A percentile compares a stretch with the other conserved stretches of the same genome.
Conservation (phyloP, 2,113 vertebrate genomes). For the Crotophaga sulcirostris region DNA sequence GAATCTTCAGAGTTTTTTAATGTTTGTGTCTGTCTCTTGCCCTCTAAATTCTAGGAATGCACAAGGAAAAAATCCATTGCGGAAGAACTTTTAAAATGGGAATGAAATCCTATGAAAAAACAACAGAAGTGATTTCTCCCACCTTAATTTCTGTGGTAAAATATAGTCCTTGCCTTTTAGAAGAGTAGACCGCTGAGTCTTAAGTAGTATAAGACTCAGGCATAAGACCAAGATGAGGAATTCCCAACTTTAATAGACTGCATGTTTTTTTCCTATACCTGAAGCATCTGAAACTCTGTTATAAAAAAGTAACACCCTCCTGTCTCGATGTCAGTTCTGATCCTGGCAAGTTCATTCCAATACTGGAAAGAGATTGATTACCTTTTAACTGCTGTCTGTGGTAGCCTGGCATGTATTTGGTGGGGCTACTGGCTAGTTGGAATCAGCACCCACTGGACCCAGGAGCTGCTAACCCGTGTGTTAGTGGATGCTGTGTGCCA, state of each 20-base stretch:
- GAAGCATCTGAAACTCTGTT: not conserved
- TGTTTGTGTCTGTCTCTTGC: too few species aligned
- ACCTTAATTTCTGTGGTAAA: not conserved
- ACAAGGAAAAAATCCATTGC: too few species aligned
- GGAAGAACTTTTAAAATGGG: too few species aligned
- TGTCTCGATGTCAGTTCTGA: rapidly evolving
- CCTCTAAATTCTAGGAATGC: too few species aligned
- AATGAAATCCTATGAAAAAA: not conserved
- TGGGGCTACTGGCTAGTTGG: not conserved
- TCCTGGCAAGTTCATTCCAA: rapidly evolving
- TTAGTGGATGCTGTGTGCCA: too few species aligned
- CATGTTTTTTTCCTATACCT: not conserved
- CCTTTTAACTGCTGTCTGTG: not conserved
- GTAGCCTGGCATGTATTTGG: rapidly evolving
- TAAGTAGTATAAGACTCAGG: not conserved
- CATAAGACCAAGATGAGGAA: not conserved
- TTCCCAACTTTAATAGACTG: not conserved
- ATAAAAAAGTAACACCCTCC: not conserved
- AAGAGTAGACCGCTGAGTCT: not conserved
- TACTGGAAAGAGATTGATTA: not conserved
- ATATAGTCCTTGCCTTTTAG: not conserved
- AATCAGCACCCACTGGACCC: too few species aligned
- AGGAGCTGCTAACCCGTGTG: too few species aligned
- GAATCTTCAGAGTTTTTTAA: too few species aligned
- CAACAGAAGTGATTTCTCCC: not conserved